Conservation (phyloP, 1,140 invertebrate species). For the Aphelenchoides fujianensis region DNA sequence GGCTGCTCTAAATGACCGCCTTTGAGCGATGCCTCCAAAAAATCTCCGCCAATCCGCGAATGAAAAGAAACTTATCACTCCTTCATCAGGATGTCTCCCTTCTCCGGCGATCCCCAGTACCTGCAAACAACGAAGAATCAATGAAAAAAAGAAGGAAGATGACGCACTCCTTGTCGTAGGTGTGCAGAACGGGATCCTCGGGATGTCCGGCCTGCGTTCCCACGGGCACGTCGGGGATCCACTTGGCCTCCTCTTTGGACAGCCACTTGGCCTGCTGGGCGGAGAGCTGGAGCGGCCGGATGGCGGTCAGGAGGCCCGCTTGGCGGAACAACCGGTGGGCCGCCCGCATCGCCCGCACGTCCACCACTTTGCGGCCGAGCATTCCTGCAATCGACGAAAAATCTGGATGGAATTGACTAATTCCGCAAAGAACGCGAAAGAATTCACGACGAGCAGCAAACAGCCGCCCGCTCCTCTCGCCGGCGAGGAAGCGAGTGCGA, state of each 20-base stretch:
- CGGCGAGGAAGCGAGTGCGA: no score
- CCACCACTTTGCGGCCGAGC: neutral
- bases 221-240: constrained; percentile 21
- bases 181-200: constrained; percentile 27
- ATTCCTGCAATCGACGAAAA: neutral
- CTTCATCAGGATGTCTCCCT: constrained; percentile 22
- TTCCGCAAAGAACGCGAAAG: no score
- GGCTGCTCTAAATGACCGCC: neutral
- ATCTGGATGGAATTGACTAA: no score
- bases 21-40: neutral
- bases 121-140: no score
- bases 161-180: constrained; percentile 23
- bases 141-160: no score
- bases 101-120: constrained; percentile 22
- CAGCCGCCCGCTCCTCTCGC: no score
- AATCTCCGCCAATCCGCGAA: neutral
- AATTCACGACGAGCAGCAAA: no score
- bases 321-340: neutral
- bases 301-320: neutral
- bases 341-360: neutral
- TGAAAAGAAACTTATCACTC: neutral
- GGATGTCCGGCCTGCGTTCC: constrained; percentile 22
- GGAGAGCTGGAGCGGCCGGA: neutral
- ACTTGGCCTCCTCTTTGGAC: constrained; percentile 26
- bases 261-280: constrained; percentile 21